These are phyloP conservation scores for Heterotilapia buettikoferi DNA, from an alignment of 2,113 vertebrate genomes.

Conservation along the genomic window DNA sequence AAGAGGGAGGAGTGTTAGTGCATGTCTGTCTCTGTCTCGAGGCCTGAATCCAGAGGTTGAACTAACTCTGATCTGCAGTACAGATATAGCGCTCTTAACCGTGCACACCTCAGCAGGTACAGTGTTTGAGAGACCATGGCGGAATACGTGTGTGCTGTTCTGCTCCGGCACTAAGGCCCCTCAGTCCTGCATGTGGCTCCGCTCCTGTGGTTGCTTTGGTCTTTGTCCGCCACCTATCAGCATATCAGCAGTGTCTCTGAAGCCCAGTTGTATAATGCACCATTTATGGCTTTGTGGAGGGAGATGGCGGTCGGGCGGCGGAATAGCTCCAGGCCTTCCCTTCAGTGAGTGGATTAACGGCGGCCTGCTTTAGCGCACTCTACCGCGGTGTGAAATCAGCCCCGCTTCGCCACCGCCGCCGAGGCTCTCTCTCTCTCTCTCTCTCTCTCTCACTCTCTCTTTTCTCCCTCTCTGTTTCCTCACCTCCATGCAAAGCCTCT, in stretches of 20 bases:
- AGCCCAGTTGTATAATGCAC: slow-evolving; percentile 70
- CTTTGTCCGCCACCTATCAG: slow-evolving; percentile 71
- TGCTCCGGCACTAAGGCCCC: slow-evolving; percentile 33
- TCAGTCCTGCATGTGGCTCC: slow-evolving; percentile 55
- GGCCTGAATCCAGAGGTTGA: slow-evolving; percentile 34
- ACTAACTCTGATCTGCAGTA: slow-evolving; percentile 31
- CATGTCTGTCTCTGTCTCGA: slow-evolving; percentile 49
- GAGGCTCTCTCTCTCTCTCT: slow-evolving; percentile 40
- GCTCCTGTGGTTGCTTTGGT: slow-evolving; percentile 64
- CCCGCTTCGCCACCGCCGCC: slow-evolving; percentile 44
- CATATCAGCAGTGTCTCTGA: slow-evolving; percentile 73
- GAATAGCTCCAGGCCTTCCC: slow-evolving; percentile 74
- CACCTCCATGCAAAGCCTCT: slow-evolving; percentile 71
- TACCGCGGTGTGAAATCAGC: slow-evolving; percentile 74
- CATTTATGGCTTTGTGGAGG: slow-evolving; percentile 71
- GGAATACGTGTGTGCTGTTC: slow-evolving; percentile 33
- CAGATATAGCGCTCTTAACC: slow-evolving; percentile 42
- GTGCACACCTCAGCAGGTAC: slow-evolving; percentile 46
- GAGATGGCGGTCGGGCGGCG: slow-evolving; percentile 62
- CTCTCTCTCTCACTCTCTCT: slow-evolving; percentile 25
- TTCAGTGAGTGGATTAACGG: slow-evolving; percentile 75
- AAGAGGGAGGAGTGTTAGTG: slow-evolving; percentile 19
- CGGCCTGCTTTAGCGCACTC: slow-evolving; percentile 70
- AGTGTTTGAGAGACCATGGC: slow-evolving; percentile 19
- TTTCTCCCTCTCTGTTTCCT: slow-evolving; percentile 56